Conservation (phyloP, 2,797 vertebrate species). For the Cetoscarus ocellatus region DNA sequence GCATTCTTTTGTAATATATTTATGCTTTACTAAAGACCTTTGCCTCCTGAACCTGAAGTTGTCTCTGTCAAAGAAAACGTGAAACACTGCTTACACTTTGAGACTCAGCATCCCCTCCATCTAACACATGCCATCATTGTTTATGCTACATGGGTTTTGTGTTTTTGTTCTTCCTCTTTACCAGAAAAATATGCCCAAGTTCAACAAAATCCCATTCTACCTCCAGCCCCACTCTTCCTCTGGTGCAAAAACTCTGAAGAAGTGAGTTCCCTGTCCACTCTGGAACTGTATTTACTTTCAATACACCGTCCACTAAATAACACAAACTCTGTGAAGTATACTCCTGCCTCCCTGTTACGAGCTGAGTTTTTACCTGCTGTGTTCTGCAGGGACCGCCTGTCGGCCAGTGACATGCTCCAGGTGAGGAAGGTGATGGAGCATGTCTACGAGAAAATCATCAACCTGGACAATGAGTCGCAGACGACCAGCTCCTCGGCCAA, state of each 20-base stretch:
- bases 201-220: conserved; percentile 99
- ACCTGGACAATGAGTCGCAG: conserved; percentile 98
- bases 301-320: no score
- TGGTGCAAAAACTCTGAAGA: conserved; percentile 98
- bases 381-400: conserved; percentile 91
- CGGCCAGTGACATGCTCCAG: conserved; percentile 99
- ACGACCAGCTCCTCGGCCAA: conserved; percentile 98
- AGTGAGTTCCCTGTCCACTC: conserved; percentile 84
- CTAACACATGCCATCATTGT: not conserved
- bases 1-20: no score
- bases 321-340: not conserved
- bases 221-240: conserved; percentile 99
- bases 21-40: no score
- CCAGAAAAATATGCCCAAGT: conserved; percentile 99
- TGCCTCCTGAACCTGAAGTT: no score
- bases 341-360: not conserved
- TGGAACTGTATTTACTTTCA: not conserved
- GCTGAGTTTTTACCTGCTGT: not conserved
- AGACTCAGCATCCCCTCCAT: no score
- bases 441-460: conserved; percentile 99
- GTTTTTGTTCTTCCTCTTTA: conserved; percentile 51
- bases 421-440: conserved; percentile 99
- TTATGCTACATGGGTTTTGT: not conserved
- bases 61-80: no score
- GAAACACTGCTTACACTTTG: no score